A percentile compares a stretch with the other conserved stretches of the same genome.
Conservation (phyloP, 2,888 invertebrate genomes). For the Itoplectis maculator region DNA sequence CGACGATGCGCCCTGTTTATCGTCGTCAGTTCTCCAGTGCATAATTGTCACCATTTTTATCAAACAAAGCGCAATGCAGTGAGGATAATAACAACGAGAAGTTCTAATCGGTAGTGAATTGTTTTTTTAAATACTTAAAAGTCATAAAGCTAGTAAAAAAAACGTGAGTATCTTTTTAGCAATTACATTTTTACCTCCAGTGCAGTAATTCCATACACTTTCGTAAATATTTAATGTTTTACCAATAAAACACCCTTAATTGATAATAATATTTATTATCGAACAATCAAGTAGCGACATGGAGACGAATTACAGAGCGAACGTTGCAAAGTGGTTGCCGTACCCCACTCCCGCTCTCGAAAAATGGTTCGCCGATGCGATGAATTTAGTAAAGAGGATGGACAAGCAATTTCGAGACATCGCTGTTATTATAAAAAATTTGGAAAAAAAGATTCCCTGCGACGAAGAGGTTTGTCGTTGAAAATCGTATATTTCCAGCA, state of each 20-base stretch:
- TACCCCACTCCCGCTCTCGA: slow-evolving; percentile 71
- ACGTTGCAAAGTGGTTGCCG: slow-evolving; percentile 80
- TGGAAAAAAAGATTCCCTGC: slow-evolving; percentile 62
- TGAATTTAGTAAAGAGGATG: slow-evolving; percentile 73
- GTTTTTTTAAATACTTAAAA: not conserved
- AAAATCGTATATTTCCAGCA: not conserved
- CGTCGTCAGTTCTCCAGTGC: not conserved
- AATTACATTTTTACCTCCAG: not conserved
- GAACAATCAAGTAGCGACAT: slow-evolving; percentile 48
- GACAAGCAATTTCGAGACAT: slow-evolving; percentile 73
- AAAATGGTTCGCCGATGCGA: slow-evolving; percentile 76
- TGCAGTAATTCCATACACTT: not conserved
- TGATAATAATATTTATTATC: not conserved
- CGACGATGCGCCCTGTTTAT: slow-evolving; percentile 45
- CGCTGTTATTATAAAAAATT: slow-evolving; percentile 72
- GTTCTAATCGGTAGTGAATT: not conserved
- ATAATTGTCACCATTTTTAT: slow-evolving; percentile 29
- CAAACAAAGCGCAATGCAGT: slow-evolving; percentile 16
- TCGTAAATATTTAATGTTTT: not conserved
- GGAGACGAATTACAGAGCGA: slow-evolving; percentile 79
- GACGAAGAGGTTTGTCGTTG: slow-evolving; percentile 72
- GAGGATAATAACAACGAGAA: slow-evolving; percentile 6
- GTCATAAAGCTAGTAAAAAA: not conserved
- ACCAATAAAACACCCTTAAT: not conserved
- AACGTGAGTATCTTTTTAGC: slow-evolving; percentile 1